These are phyloP conservation scores for Acomys russatus DNA, from an alignment of 2,797 vertebrate species.

Conservation along the genomic window DNA sequence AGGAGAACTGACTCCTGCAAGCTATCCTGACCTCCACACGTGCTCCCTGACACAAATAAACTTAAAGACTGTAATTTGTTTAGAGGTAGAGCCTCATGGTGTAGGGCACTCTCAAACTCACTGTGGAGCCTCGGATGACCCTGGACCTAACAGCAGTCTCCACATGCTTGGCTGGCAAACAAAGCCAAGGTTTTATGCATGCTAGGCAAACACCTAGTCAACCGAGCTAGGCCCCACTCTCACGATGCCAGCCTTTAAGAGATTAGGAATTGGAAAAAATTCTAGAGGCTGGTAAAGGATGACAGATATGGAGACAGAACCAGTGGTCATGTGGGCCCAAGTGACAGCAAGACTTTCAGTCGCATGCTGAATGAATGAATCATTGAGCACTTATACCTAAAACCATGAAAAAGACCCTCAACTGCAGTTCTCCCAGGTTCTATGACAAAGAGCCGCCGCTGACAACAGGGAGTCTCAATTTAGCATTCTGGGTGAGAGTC, in stretches of 20 bases:
- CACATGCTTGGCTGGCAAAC: background rate
- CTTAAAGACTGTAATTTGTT: background rate
- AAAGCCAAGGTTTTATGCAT: background rate
- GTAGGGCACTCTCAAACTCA: background rate
- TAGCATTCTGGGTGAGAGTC: background rate
- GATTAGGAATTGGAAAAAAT: conserved; percentile 1
- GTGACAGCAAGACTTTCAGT: background rate
- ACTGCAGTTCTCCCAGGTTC: background rate
- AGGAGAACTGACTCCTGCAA: background rate
- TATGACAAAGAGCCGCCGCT: background rate
- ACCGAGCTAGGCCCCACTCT: background rate
- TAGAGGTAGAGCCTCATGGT: background rate
- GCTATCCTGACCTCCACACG: background rate
- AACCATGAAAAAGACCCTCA: conserved; percentile 29
- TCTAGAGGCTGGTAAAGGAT: background rate
- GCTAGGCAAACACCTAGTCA: background rate
- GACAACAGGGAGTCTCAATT: background rate
- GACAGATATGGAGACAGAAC: background rate
- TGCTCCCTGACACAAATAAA: background rate
- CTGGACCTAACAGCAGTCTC: background rate
- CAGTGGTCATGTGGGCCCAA: background rate
- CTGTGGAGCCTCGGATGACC: background rate
- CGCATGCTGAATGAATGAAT: background rate
- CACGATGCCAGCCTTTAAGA: background rate
- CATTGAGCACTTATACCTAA: background rate